Base-by-base conservation (phyloP, 2,888 invertebrate genomes). In the Volucella inanis region DNA sequence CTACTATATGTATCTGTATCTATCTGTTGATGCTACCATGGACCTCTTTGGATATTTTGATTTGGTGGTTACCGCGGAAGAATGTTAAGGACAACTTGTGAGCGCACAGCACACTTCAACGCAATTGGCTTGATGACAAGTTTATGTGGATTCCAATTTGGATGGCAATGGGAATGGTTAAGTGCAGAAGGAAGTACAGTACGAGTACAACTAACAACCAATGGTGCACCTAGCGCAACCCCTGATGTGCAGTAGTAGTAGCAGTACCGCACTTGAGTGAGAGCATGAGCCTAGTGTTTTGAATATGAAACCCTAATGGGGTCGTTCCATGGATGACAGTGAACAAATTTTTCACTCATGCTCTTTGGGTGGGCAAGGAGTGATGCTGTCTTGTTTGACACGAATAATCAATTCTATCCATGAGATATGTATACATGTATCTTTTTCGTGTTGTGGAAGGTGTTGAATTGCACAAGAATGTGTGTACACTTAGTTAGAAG, bases 81-180 rank as follows among this genome's bases (percentile, higher is more conserved):
- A 80, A 75, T 72, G 54, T 18, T 59, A 64, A 67, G 77, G 81
- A 65, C 70, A 71, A 70, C 47, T 49, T 45, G 14, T 61, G 14
- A 52, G n/a, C 18, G 52, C 50, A 31, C 47, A 22, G 59, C 52
- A 67, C 72, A 74, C 83, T 83, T 74, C 57, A 82, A 50, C 39
- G 80, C 80, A 80, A 76, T 85, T 80, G 80, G 50, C 65, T 76
- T 81, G 85, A 85, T 85, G 85, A 85, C 85, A 85, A 81, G 85
- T 85, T 81, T 85, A 85, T 81, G 72, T 76, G 80, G 67, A 80
- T 67, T 77, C 47, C 31, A 14, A 41, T 57, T 71, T 31, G 67
- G 31, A 43, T 49, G 31, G 31, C 31, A 31, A 31, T 31, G 31
- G 45, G 75, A 31, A 62, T 68, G 50, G 64, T 70, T 84, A 75